Evolutionary conservation across 1,140 invertebrate genomes (phyloP).

Genomic region (Ips nitidus): DNA sequence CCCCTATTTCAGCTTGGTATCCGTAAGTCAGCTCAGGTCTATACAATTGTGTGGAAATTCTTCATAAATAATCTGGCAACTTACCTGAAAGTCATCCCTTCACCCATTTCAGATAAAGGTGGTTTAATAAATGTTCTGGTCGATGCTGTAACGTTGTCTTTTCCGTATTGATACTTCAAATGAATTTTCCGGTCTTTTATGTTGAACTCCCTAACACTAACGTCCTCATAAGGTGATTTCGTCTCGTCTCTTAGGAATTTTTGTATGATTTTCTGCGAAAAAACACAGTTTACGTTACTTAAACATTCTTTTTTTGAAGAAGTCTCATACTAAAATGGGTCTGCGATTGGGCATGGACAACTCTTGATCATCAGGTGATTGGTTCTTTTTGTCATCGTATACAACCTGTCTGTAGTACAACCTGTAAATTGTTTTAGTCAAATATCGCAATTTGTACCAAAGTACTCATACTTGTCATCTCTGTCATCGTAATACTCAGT

Average conservation of each 20-base stretch:
- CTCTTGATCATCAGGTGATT: conserved; percentile 32
- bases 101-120: conserved; percentile 63
- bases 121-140: conserved; percentile 67
- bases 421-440: conserved; percentile 32
- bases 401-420: conserved; percentile 43
- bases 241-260: conserved; percentile 61
- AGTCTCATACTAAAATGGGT: conserved; percentile 45
- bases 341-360: conserved; percentile 22
- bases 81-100: conserved; percentile 57
- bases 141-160: conserved; percentile 66
- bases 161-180: conserved; percentile 68
- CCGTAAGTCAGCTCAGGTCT: conserved; percentile 60
- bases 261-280: conserved; percentile 61
- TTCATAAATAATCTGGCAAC: background rate
- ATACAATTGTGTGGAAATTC: conserved; percentile 40
- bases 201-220: conserved; percentile 66
- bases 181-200: conserved; percentile 64
- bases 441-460: background rate
- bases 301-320: background rate
- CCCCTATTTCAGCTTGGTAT: conserved; percentile 66
- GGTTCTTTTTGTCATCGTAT: conserved; percentile 37
- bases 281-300: conserved; percentile 1
- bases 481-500: conserved; percentile 66
- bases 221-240: conserved; percentile 59
- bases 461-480: conserved; percentile 44